These are phyloP conservation scores for Ceriagrion tenellum DNA, from an alignment of 2,888 invertebrate species.

Conservation along the genomic window DNA sequence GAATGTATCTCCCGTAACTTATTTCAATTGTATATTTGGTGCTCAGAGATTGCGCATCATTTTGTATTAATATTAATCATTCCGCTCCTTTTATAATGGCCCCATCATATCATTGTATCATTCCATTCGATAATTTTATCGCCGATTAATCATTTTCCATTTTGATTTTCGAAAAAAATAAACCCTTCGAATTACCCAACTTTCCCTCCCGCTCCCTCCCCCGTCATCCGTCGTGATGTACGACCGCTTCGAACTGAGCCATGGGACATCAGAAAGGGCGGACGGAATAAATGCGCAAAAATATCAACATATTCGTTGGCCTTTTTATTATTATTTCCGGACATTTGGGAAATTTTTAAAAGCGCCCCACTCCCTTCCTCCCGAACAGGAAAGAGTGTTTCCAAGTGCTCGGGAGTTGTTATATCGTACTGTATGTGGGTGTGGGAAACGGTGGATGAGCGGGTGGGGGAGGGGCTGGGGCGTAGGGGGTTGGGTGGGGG, in stretches of 20 bases:
- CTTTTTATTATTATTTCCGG: conserved; percentile 18
- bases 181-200: background rate
- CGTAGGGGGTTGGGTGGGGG: background rate
- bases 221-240: background rate
- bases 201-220: background rate
- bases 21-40: conserved; percentile 34
- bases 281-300: conserved; percentile 27
- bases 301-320: background rate
- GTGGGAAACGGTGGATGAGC: background rate
- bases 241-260: background rate
- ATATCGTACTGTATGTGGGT: background rate
- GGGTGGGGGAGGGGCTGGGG: background rate
- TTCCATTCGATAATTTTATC: conserved; percentile 38
- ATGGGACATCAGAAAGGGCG: background rate
- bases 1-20: background rate
- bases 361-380: conserved; percentile 14
- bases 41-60: conserved; percentile 44
- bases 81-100: conserved; percentile 9
- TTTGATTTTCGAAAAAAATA: background rate
- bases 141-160: conserved; percentile 32
- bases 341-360: conserved; percentile 38
- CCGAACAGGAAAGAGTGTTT: background rate
- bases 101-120: conserved; percentile 28
- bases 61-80: conserved; percentile 50
- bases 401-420: background rate